A percentile compares a stretch with the other conserved stretches of the same genome.
Evolutionary conservation across 2,113 vertebrate species (phyloP).

Genomic region (Neotragus pygmaeus): DNA sequence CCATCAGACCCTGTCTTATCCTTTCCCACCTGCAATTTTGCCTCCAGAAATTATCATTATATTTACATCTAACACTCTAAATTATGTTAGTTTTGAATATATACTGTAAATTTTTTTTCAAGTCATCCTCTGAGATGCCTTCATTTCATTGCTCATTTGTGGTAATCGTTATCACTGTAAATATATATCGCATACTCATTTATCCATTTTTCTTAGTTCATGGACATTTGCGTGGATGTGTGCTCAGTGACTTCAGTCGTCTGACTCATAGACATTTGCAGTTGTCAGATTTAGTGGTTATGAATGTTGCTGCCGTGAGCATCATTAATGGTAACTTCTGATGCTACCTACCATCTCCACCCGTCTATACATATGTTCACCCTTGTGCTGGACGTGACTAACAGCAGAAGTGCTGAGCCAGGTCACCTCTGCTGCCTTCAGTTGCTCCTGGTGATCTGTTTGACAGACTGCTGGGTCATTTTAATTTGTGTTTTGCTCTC

Average conservation of each 20-base stretch:
- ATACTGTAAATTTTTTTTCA: background rate
- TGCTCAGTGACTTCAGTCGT: background rate
- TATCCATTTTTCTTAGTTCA: background rate
- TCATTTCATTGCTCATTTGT: background rate
- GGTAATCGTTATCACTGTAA: rapidly evolving
- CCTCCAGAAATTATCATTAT: too few species aligned
- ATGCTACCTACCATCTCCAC: background rate
- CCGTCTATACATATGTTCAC: rapidly evolving
- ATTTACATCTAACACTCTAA: background rate
- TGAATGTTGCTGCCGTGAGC: background rate
- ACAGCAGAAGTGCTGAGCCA: rapidly evolving
- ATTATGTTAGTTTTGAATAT: background rate
- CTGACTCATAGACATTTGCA: background rate
- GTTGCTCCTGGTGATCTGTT: rapidly evolving
- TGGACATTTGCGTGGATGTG: background rate
- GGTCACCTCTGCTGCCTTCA: background rate
- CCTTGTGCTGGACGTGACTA: rapidly evolving
- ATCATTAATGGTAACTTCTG: background rate
- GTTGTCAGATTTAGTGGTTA: background rate
- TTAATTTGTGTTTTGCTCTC: background rate
- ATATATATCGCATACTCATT: too few species aligned
- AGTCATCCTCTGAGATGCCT: background rate
- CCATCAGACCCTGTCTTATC: background rate
- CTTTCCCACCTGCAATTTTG: background rate
- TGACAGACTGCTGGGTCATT: background rate